Evolutionary conservation across 2,888 invertebrate species (phyloP), one percentile per base, ranked within the genome.

Genomic region (Trileptium ribeirensis): DNA sequence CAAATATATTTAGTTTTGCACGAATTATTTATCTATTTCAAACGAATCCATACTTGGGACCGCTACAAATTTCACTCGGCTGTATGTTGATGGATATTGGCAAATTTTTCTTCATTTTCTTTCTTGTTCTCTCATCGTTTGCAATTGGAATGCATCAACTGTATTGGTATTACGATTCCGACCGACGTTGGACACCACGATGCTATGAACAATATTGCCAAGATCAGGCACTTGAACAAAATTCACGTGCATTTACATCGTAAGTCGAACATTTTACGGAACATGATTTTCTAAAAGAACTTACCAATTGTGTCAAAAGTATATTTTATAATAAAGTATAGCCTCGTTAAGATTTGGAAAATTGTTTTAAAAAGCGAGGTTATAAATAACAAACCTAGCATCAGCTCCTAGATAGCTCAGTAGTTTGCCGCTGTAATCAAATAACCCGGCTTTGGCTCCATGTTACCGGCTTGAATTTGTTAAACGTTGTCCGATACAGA

Each of bases 11-110:
- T 87, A 90, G 90, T 82, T 91, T 91, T 84, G 91, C 91, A 1
- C 84, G 91, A 64, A 91, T 91, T 83, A 91, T 91, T 83, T 91
- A 90, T 85, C 86, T 91, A 67, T 91, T 91, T 85, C 91, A 91
- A 85, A 90, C 90, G 2, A 91, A 91, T 85, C 91, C 91, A 37
- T 90, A 91, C 85, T 86, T 91, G 24, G 91, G 91, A 67, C 91
- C 91, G 0, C 87, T 91, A 37, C 91, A 91, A 87, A 87, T 87
- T 39, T 87, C 87, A 1, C 85, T 89, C 64, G 91, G 91, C 8
- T 91, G 91, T 84, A 91, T 91, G 91, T 88, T 91, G 39, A 91
- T 91, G 39, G 91, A 91, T 85, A 91, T 91, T 81, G 91, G 90
- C 82, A 91, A 91, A 86, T 90, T 90, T 85, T 87, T 90, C 84